These are phyloP conservation scores for Larimichthys polyactis DNA, from an alignment of 2,113 vertebrate genomes.

Conservation along the genomic window DNA sequence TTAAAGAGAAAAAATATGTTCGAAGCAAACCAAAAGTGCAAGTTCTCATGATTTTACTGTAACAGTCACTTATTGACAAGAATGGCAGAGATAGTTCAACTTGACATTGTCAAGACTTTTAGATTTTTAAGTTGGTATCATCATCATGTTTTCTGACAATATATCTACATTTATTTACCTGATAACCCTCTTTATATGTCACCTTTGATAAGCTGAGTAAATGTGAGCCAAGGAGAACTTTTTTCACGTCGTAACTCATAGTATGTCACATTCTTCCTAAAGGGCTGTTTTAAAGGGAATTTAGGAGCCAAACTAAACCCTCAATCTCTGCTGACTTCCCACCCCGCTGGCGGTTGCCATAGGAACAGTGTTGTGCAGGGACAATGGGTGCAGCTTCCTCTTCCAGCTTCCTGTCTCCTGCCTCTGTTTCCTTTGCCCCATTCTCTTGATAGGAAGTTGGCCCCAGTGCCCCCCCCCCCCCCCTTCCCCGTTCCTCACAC, in stretches of 20 bases:
- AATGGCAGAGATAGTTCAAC: not conserved
- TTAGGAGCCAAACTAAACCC: constrained; percentile 38
- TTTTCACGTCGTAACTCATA: not conserved
- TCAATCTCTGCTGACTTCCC: constrained; percentile 65
- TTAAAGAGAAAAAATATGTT: not conserved
- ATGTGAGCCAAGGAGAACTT: not conserved
- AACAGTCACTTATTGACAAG: not conserved
- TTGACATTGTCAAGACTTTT: not conserved
- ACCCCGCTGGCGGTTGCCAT: constrained; percentile 77
- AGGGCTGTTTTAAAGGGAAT: constrained; percentile 45
- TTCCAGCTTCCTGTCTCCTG: constrained; percentile 89
- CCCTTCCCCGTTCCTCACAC: constrained; percentile 3
- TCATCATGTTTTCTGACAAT: not conserved
- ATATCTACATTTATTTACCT: not conserved
- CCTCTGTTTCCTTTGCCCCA: constrained; percentile 86
- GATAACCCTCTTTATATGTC: not conserved
- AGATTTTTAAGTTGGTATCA: too few relatives aligned
- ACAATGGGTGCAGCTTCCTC: constrained; percentile 90
- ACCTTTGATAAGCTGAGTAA: not conserved
- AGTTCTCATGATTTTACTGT: not conserved
- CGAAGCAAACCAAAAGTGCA: not conserved
- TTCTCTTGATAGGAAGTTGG: constrained; percentile 85
- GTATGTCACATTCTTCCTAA: constrained; percentile 16
- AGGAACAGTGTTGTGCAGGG: constrained; percentile 85
- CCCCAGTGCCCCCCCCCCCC: constrained; percentile 52